Conservation (phyloP, 2,888 invertebrate species). For the Troides aeacus region DNA sequence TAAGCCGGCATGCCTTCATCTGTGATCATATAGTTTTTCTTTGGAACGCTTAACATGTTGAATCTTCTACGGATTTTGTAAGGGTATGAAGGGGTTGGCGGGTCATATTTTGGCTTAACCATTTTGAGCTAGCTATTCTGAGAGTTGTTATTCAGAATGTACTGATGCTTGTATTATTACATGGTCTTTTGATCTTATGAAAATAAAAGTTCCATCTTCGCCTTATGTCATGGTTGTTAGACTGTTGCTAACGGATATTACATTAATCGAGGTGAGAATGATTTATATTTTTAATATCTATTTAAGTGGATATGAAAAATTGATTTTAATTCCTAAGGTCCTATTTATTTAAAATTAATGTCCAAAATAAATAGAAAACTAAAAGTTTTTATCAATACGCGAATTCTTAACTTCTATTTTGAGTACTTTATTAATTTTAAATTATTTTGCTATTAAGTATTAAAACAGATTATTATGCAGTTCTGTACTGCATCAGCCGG, state of each 20-base stretch:
- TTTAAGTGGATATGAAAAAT: neutral
- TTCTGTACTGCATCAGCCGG: too few relatives aligned
- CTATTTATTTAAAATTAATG: too few relatives aligned
- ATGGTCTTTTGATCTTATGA: constrained; percentile 9
- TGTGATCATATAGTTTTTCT: constrained; percentile 45
- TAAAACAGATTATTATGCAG: too few relatives aligned
- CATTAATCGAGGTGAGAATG: neutral
- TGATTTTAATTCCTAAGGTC: too few relatives aligned
- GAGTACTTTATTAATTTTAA: too few relatives aligned
- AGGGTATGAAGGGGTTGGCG: constrained; percentile 51
- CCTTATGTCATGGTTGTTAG: constrained; percentile 18
- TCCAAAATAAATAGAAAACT: too few relatives aligned
- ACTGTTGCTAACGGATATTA: constrained; percentile 10
- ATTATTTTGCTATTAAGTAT: too few relatives aligned
- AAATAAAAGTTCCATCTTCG: neutral
- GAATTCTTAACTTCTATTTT: too few relatives aligned
- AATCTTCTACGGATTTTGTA: constrained; percentile 56
- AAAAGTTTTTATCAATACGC: too few relatives aligned
- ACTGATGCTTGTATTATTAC: constrained; percentile 11
- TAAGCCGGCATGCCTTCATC: constrained; percentile 56
- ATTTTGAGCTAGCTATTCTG: constrained; percentile 51
- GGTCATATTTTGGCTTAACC: constrained; percentile 55
- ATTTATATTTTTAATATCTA: neutral
- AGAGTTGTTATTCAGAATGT: constrained; percentile 39
- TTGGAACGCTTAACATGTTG: constrained; percentile 56